phyloP scores from a whole-genome alignment of 2,888 invertebrate genomes.

The Periphyllus acericola region DNA sequence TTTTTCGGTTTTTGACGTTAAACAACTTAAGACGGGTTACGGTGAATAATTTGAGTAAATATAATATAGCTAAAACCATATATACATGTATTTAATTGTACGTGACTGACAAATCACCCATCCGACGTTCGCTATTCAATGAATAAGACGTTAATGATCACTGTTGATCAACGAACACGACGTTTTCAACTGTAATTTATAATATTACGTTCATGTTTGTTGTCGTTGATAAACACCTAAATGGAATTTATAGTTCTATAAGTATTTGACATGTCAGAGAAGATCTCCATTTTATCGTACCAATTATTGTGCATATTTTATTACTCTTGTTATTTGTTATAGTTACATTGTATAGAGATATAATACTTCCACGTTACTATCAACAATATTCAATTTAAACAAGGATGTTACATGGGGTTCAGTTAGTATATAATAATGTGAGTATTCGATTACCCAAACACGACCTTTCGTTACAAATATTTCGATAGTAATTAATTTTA shows the following conservation, averaged over 20 bases:
- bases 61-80: not conserved
- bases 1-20: not conserved
- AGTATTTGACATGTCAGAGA: constrained; percentile 10
- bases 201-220: constrained; percentile 5
- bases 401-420: not conserved
- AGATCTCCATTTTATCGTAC: constrained; percentile 22
- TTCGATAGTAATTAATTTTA: not conserved
- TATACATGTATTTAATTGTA: not conserved
- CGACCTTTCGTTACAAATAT: not conserved
- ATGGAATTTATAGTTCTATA: constrained; percentile 32
- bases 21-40: not conserved
- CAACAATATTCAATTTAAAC: constrained; percentile 8
- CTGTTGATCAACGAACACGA: constrained; percentile 11
- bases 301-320: constrained; percentile 9
- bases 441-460: not conserved
- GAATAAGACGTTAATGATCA: constrained; percentile 38
- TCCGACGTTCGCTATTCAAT: constrained; percentile 7
- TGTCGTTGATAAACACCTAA: constrained; percentile 29
- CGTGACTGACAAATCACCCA: not conserved
- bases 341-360: not conserved
- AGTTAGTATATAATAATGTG: not conserved
- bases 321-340: constrained; percentile 13
- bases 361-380: not conserved
- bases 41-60: not conserved
- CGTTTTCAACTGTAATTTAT: constrained; percentile 9